Evolutionary conservation across 37 sponge, comb jelly and placozoan species (phyloP).

Genomic region (Agelas oroides): DNA sequence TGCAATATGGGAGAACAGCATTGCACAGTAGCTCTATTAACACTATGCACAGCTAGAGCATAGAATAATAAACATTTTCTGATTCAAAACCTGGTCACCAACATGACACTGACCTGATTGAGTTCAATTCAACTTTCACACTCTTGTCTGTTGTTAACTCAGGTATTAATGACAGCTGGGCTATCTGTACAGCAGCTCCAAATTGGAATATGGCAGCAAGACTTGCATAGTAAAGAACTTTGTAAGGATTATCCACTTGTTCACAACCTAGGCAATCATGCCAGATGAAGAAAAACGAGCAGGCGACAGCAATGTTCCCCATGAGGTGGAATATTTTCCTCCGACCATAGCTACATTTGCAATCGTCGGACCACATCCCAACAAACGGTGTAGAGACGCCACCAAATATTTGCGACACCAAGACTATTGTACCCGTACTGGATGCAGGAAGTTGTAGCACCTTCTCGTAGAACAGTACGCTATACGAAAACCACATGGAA

Average conservation of each 20-base stretch:
- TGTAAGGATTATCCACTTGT: constrained; percentile 14
- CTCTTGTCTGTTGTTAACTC: constrained; percentile 68
- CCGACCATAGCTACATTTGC: constrained; percentile 61
- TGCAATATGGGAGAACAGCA: too few species aligned
- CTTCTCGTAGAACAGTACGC: constrained; percentile 76
- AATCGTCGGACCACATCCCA: constrained; percentile 75
- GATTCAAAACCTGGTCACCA: too few species aligned
- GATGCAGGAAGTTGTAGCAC: constrained; percentile 57
- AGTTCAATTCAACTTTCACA: neutral
- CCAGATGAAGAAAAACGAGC: constrained; percentile 81
- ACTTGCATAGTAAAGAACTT: constrained; percentile 71
- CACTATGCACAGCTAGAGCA: too few species aligned
- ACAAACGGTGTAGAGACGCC: constrained; percentile 72
- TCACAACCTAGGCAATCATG: constrained; percentile 78
- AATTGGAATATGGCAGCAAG: constrained; percentile 90
- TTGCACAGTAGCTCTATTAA: too few species aligned
- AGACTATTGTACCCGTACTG: constrained; percentile 70
- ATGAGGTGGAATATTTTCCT: constrained; percentile 88
- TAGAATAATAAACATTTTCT: too few species aligned
- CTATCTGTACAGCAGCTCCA: constrained; percentile 87
- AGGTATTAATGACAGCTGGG: constrained; percentile 90
- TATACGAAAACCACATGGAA: constrained; percentile 88
- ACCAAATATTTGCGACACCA: constrained; percentile 85
- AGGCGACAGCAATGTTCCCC: constrained; percentile 70
- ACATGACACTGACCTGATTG: too few species aligned